Evolutionary conservation across 2,797 vertebrate species (phyloP), one percentile per base, ranked within the genome.

Genomic region (Syngnathus acus): DNA sequence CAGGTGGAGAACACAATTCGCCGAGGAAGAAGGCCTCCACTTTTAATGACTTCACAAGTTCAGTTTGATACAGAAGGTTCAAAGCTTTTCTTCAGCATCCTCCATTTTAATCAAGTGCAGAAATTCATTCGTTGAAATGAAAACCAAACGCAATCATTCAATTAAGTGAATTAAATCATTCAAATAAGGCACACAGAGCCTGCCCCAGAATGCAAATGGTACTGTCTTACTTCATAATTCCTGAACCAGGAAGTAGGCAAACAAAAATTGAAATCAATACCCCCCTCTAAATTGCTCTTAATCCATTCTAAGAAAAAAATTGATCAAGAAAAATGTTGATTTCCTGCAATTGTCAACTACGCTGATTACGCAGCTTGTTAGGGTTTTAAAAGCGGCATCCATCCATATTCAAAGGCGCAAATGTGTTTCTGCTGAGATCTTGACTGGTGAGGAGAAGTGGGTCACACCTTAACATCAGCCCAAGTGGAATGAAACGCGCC

Each of bases 401-500:
- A 21, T 51, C 48, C 48, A 21, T 51, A 51, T 51, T 51, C 19
- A 54, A 1, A 61, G 8, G 37, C 9, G 19, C 11, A 9, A 21
- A 14, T 16, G 11, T 54, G 53, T 54, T 54, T 54, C 51, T 54
- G 23, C 53, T 5, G 10, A 54, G 11, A 54, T 23, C 53, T 26
- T 26, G 23, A 26, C 51, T 54, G 51, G 21, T 0, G 21, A 54
- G 37, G 1, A 57, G 68, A 86, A 85, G 68, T 89, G 71, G 84
- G 86, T 87, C 84, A 87, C 53, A 76, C 63, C 69, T 72, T 67
- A 63, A 71, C 73, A 67, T 66, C 60, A 63, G 67, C 78, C 76
- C 70, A 65, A 73, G 74, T 74, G 80, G 67, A 78, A 79, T 69
- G 72, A 74, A 71, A 74, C 26, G 21, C 71, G 53, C 78, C 82